Evolutionary conservation across 2,797 vertebrate genomes (phyloP), one percentile per base, ranked within the genome.

Genomic region (Molothrus aeneus): DNA sequence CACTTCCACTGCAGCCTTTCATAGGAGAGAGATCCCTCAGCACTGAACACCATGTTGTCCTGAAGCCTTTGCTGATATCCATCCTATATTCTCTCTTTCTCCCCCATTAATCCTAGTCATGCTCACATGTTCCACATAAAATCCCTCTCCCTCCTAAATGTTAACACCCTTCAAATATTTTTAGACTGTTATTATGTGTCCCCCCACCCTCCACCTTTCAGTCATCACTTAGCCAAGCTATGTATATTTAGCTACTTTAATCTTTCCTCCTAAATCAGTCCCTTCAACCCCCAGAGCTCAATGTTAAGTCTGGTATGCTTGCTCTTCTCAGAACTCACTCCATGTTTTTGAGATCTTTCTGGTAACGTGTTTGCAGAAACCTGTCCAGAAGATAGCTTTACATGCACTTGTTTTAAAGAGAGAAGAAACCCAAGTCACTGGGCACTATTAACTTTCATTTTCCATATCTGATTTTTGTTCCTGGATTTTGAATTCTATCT

Each of bases 141-240:
- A 96, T 95, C 91, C 82, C 43, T 84, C 91, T 95, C 92, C 85
- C 91, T 96, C 90, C 93, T 97, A 70, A 43, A 96, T 93, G 95
- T 97, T 97, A 92, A 90, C 95, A 97, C 97, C 96, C 96, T 97
- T 96, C 93, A 92, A 72, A 95, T 97, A 97, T 97, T 97, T 97
- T 97, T 97, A 97, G 96, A 87, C 82, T 53, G 7, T 92, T 95
- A 96, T 96, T 95, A 86, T 88, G 88, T 85, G 82, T 92, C 85
- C 70, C 82, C 82, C 87, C 89, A 88, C 93, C 93, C 92, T 97
- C 86, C 88, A 92, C 83, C 90, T 93, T 96, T 95, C 96, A 96
- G 96, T 97, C 97, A 97, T 86, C 86, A 32, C 79, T 94, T 94
- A 95, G 96, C 95, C 93, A 87, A 59, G 13, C 89, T 93, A 71